Evolutionary conservation across 2,888 invertebrate genomes (phyloP).

Genomic region (Xylocampa areola): DNA sequence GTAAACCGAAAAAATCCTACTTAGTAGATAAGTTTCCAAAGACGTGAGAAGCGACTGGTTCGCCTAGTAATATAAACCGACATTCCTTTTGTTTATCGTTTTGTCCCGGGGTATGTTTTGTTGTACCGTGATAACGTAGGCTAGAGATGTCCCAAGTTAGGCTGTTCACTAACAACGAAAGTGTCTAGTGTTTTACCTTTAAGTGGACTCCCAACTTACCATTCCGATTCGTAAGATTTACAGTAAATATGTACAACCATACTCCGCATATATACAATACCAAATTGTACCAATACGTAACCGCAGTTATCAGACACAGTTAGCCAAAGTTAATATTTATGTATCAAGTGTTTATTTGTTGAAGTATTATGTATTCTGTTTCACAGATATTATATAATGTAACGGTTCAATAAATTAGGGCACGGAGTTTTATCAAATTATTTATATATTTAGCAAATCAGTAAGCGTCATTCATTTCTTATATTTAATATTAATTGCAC

Average conservation of each 20-base stretch:
- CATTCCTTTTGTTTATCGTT: conserved; percentile 51
- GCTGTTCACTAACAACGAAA: conserved; percentile 88
- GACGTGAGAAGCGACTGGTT: conserved; percentile 74
- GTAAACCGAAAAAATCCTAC: conserved; percentile 67
- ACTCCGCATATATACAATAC: not conserved
- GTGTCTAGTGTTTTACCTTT: conserved; percentile 76
- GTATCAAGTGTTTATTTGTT: conserved; percentile 46
- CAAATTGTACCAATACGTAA: conserved; percentile 30
- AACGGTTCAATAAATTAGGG: conserved; percentile 79
- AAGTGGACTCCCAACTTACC: conserved; percentile 57
- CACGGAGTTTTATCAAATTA: conserved; percentile 79
- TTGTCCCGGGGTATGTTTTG: conserved; percentile 41
- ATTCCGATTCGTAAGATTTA: conserved; percentile 14
- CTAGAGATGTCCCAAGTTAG: conserved; percentile 78
- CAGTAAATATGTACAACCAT: conserved; percentile 28
- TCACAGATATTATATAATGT: conserved; percentile 68
- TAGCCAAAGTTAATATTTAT: conserved; percentile 43
- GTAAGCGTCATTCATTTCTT: conserved; percentile 78
- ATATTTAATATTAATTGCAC: conserved; percentile 83
- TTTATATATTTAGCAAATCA: conserved; percentile 64
- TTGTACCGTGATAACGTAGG: conserved; percentile 50
- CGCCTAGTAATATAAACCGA: conserved; percentile 64
- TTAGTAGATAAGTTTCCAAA: conserved; percentile 72
- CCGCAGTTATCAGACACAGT: conserved; percentile 43
- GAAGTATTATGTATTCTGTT: conserved; percentile 67